Conservation (phyloP, 2,113 vertebrate genomes). For the Cephalophus harveyi region DNA sequence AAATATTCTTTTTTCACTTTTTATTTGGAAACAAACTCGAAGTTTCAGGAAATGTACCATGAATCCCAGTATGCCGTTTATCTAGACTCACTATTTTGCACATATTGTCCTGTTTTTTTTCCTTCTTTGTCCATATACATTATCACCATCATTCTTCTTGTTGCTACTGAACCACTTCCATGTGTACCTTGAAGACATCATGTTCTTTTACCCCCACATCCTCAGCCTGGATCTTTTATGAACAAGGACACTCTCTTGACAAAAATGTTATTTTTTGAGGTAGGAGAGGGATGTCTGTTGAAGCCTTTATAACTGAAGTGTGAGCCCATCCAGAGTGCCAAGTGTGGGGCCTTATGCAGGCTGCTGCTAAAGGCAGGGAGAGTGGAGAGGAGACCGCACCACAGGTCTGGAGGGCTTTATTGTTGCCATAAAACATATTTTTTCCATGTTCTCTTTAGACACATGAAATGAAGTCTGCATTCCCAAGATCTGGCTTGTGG, state of each 20-base stretch:
- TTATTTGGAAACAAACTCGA: conserved; percentile 38
- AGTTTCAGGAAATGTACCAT: neutral
- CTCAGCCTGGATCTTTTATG: conserved; percentile 25
- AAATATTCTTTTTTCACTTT: neutral
- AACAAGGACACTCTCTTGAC: neutral
- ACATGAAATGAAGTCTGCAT: conserved; percentile 63
- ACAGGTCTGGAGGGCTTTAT: conserved; percentile 53
- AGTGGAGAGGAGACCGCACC: neutral
- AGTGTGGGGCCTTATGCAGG: neutral
- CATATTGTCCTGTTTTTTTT: neutral
- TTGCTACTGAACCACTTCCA: neutral
- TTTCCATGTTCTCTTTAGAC: conserved; percentile 58
- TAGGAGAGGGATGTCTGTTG: neutral
- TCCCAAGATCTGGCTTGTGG: conserved; percentile 66
- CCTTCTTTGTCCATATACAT: neutral
- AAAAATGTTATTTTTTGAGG: neutral
- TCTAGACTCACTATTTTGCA: neutral
- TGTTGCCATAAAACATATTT: conserved; percentile 60
- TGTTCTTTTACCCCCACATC: neutral
- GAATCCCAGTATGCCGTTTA: neutral
- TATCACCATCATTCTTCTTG: neutral
- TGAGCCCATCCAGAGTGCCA: neutral
- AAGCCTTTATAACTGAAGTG: conserved; percentile 4
- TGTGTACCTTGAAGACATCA: neutral
- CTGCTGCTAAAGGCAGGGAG: neutral